Percentiles rank a stretch among this genome's conserved stretches.
phyloP scores from a whole-genome alignment of 2,113 vertebrate species.

The Cyanoramphus novaezelandiae region DNA sequence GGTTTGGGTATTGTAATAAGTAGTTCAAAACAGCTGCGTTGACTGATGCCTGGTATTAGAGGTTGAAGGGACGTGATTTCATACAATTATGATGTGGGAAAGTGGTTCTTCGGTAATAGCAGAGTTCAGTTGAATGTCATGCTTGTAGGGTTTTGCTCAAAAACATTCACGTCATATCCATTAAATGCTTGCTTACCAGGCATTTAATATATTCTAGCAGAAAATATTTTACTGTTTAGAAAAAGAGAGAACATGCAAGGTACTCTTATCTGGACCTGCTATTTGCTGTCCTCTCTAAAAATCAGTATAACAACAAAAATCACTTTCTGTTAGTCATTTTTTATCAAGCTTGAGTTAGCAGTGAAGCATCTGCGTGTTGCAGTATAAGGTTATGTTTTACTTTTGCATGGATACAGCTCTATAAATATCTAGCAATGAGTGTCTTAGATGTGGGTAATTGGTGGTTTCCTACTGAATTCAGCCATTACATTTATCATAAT shows the following conservation, averaged over 20 bases:
- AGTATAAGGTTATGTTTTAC: not conserved
- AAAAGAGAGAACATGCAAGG: not conserved
- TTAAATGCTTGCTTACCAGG: not conserved
- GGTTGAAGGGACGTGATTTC: not conserved
- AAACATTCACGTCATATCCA: not conserved
- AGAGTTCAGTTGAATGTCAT: not conserved
- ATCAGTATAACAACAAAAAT: not conserved
- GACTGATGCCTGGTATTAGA: not conserved
- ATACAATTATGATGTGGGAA: not conserved
- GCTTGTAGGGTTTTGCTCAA: not conserved
- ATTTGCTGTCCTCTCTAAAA: not conserved
- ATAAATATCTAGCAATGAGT: not conserved
- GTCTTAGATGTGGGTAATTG: not conserved
- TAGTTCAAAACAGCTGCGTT: not conserved
- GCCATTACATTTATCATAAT: not conserved
- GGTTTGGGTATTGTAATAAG: not conserved
- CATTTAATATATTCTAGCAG: not conserved
- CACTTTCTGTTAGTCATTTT: not conserved
- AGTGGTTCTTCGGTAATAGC: not conserved
- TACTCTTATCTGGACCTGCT: not conserved
- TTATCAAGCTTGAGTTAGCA: not conserved
- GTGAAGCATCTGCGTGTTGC: not conserved
- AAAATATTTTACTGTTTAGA: not conserved
- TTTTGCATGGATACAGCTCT: not conserved
- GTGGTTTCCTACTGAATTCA: not conserved